phyloP scores from a whole-genome alignment of 2,113 vertebrate genomes.

The Melanostigma gelatinosum region DNA sequence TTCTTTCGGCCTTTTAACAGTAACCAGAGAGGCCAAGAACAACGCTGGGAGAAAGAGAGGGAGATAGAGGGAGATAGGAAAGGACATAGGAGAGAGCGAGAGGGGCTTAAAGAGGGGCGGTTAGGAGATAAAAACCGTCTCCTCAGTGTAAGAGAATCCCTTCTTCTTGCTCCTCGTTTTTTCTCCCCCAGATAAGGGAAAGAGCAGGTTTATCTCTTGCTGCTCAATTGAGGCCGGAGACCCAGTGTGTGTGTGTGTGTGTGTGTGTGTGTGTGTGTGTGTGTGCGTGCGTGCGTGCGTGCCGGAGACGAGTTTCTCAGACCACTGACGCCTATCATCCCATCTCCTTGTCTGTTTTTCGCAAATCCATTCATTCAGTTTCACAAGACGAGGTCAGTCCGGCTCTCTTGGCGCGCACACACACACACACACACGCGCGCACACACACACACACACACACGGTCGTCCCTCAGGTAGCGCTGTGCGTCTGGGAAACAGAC shows the following conservation, averaged over 20 bases:
- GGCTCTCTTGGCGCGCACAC: constrained; percentile 39
- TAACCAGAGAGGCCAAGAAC: constrained; percentile 75
- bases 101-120: constrained; percentile 57
- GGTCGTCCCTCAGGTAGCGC: constrained; percentile 43
- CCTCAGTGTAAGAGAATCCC: constrained; percentile 77
- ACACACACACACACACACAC: background rate
- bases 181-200: constrained; percentile 63
- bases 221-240: constrained; percentile 70
- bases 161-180: constrained; percentile 54
- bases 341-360: constrained; percentile 44
- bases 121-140: constrained; percentile 78
- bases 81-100: constrained; percentile 25
- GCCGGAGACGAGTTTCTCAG: constrained; percentile 57
- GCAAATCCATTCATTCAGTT: constrained; percentile 62
- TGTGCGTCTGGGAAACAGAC: constrained; percentile 54
- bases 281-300: constrained; percentile 40
- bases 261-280: constrained; percentile 42
- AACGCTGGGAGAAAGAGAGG: constrained; percentile 58
- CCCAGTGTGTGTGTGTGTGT: constrained; percentile 43
- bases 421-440: constrained; percentile 11
- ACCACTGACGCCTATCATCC: constrained; percentile 68
- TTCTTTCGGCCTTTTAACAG: constrained; percentile 75
- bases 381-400: constrained; percentile 60
- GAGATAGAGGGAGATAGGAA: constrained; percentile 38
- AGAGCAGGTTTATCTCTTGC: constrained; percentile 69